These are phyloP conservation scores for Sebastolobus altivelis DNA, from an alignment of 2,797 vertebrate species.

Conservation along the genomic window DNA sequence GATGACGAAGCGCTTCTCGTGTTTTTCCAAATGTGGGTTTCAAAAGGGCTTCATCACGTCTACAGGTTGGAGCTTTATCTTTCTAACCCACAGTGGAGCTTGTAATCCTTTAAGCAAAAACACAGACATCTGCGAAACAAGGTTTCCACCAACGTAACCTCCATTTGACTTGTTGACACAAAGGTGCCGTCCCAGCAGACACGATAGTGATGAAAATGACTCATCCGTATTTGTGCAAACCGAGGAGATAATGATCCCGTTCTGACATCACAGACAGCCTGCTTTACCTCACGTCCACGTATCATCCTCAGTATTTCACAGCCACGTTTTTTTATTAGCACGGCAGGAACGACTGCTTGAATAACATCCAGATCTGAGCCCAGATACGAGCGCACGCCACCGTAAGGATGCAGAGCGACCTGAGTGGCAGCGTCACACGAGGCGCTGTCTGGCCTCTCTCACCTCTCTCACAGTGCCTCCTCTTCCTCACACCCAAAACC, in stretches of 20 bases:
- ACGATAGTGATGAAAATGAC: constrained; percentile 53
- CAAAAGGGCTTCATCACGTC: constrained; percentile 16
- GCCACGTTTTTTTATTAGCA: constrained; percentile 9
- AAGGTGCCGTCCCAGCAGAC: constrained; percentile 49
- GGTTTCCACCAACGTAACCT: constrained; percentile 30
- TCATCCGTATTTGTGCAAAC: constrained; percentile 57
- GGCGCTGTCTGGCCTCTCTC: constrained; percentile 67
- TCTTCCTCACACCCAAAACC: constrained; percentile 78
- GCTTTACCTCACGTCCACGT: constrained; percentile 43
- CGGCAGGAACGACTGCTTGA: constrained; percentile 8
- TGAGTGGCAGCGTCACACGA: constrained; percentile 57
- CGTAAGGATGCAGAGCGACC: constrained; percentile 56
- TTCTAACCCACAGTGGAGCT: constrained; percentile 2
- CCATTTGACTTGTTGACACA: constrained; percentile 45
- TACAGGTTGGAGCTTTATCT: constrained; percentile 21
- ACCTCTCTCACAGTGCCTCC: constrained; percentile 78
- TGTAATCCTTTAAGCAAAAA: constrained; percentile 31
- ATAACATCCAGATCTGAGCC: constrained; percentile 43
- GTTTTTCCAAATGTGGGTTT: constrained; percentile 23
- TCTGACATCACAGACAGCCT: constrained; percentile 38
- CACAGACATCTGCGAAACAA: constrained; percentile 7
- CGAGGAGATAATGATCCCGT: constrained; percentile 42
- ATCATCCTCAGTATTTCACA: constrained; percentile 24
- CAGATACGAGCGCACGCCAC: constrained; percentile 26
- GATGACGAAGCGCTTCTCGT: constrained; percentile 34